A percentile compares a stretch with the other conserved stretches of the same genome.
phyloP scores from a whole-genome alignment of 2,888 invertebrate genomes.

The Mesorhabditis sp. region DNA sequence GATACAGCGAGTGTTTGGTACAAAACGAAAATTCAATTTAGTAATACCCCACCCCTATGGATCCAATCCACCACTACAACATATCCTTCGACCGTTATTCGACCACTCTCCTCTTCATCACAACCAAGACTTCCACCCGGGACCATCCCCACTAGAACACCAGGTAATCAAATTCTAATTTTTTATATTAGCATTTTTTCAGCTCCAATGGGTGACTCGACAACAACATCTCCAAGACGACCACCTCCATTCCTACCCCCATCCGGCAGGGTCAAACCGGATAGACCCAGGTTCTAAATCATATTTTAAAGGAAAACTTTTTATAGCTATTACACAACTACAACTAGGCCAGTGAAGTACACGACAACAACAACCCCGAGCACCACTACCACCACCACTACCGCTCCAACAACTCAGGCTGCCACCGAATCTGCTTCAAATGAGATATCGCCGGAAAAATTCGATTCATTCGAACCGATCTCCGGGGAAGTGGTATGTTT shows the following conservation, averaged over 20 bases:
- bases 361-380: too few species aligned
- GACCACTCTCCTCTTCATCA: neutral
- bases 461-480: neutral
- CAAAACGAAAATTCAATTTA: neutral
- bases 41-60: neutral
- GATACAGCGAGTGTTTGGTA: too few species aligned
- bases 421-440: too few species aligned
- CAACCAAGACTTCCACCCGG: constrained; percentile 3
- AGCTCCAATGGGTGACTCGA: neutral
- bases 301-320: too few species aligned
- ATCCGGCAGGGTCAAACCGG: neutral
- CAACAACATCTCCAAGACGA: neutral
- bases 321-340: too few species aligned
- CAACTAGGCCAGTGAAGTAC: too few species aligned
- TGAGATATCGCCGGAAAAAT: neutral
- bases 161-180: neutral
- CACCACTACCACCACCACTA: too few species aligned
- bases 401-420: too few species aligned
- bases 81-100: neutral
- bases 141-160: neutral
- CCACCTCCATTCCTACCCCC: neutral
- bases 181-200: neutral
- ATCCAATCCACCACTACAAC: neutral
- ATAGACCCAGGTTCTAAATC: too few species aligned
- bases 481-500: neutral